Evolutionary conservation across 2,113 vertebrate genomes (phyloP).

Genomic region (Hystrix brachyura): DNA sequence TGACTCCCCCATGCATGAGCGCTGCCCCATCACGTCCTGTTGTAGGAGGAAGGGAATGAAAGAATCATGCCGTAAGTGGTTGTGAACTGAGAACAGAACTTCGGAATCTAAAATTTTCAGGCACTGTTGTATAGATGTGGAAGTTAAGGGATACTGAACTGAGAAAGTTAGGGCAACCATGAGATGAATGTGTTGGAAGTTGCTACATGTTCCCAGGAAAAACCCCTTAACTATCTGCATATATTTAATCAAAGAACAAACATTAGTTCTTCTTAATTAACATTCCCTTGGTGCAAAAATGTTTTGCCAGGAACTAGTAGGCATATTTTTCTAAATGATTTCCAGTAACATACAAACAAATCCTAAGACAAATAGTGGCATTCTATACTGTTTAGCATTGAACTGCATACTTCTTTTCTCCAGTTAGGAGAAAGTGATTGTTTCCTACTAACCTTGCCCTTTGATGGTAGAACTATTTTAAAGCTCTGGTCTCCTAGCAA

Average conservation of each 20-base stretch:
- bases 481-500: conserved; percentile 72
- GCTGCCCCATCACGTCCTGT: neutral
- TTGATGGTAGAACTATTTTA: conserved; percentile 69
- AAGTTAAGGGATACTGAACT: neutral
- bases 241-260: conserved; percentile 57
- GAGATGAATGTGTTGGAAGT: neutral
- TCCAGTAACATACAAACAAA: conserved; percentile 52
- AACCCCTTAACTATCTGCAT: neutral
- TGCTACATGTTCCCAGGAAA: conserved; percentile 17
- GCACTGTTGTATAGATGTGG: neutral
- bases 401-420: conserved; percentile 34
- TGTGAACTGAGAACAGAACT: neutral
- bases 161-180: conserved; percentile 25
- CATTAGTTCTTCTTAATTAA: conserved; percentile 44
- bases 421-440: conserved; percentile 63
- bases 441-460: conserved; percentile 65
- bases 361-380: conserved; percentile 46
- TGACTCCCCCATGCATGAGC: neutral
- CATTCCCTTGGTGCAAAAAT: conserved; percentile 9
- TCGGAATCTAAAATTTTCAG: conserved; percentile 15
- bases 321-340: conserved; percentile 51
- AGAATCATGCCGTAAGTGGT: neutral
- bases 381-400: conserved; percentile 21
- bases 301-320: conserved; percentile 6
- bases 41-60: neutral